These are phyloP conservation scores for Tholera decimalis DNA, from an alignment of 2,888 invertebrate genomes.

Conservation along the genomic window DNA sequence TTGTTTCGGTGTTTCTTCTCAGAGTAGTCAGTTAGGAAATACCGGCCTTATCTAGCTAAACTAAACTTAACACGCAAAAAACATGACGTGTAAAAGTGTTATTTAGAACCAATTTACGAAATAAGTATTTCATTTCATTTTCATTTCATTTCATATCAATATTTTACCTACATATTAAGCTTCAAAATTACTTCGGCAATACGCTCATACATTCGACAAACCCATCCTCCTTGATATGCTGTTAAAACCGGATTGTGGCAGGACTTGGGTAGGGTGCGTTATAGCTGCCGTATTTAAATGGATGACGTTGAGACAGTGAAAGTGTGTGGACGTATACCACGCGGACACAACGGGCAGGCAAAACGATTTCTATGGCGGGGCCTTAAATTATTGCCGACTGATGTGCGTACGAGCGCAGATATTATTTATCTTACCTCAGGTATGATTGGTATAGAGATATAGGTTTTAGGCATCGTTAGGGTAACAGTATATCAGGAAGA, in stretches of 20 bases:
- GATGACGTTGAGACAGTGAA: constrained; percentile 30
- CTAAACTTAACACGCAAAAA: too few relatives aligned
- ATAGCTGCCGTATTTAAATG: constrained; percentile 32
- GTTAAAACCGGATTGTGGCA: neutral
- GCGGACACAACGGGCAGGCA: constrained; percentile 34
- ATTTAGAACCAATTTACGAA: too few relatives aligned
- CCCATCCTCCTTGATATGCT: neutral
- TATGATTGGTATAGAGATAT: neutral
- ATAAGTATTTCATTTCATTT: too few relatives aligned
- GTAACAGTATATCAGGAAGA: too few relatives aligned
- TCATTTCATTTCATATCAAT: too few relatives aligned
- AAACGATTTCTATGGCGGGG: constrained; percentile 7
- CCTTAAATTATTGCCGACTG: constrained; percentile 7
- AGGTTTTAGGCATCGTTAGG: too few relatives aligned
- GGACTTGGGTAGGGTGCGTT: constrained; percentile 8
- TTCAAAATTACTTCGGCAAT: neutral
- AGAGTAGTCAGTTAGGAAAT: too few relatives aligned
- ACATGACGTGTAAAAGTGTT: too few relatives aligned
- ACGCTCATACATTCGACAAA: neutral
- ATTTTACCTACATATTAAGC: too few relatives aligned
- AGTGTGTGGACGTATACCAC: constrained; percentile 18
- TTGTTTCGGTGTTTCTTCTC: too few relatives aligned
- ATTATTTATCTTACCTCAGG: neutral
- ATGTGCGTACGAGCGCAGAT: constrained; percentile 12
- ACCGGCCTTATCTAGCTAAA: too few relatives aligned